Percentiles rank a stretch among this genome's conserved stretches.
Conservation (phyloP, 2,888 invertebrate genomes). For the Listrodromus nycthemerus region DNA sequence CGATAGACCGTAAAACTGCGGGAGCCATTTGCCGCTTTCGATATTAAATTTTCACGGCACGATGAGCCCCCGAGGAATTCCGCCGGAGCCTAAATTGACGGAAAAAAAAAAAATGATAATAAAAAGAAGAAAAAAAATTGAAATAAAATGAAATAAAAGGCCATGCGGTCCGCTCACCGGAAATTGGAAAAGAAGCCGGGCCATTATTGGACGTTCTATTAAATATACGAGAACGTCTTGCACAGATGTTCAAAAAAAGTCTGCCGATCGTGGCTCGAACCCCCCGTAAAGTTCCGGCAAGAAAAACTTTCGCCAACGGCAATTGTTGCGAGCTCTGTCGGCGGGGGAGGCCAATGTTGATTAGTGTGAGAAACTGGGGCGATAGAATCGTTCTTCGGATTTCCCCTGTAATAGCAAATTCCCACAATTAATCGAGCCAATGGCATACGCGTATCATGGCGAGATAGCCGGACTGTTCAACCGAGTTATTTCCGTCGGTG, state of each 20-base stretch:
- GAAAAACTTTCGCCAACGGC: slow-evolving; percentile 7
- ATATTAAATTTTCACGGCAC: slow-evolving; percentile 62
- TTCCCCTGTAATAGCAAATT: slow-evolving; percentile 37
- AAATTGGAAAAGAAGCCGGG: slow-evolving; percentile 62
- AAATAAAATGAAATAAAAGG: background rate
- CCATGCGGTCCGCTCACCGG: slow-evolving; percentile 51
- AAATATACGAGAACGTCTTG: slow-evolving; percentile 30
- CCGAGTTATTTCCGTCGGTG: slow-evolving; percentile 32
- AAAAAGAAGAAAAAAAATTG: slow-evolving; percentile 1
- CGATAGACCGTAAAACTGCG: slow-evolving; percentile 38
- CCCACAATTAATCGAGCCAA: slow-evolving; percentile 66
- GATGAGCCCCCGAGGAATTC: slow-evolving; percentile 47
- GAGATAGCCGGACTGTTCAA: slow-evolving; percentile 26
- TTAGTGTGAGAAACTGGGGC: slow-evolving; percentile 67
- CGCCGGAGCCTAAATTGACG: slow-evolving; percentile 23
- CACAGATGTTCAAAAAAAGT: slow-evolving; percentile 43
- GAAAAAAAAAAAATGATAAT: slow-evolving; percentile 2
- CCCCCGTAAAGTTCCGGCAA: slow-evolving; percentile 13
- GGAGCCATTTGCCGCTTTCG: slow-evolving; percentile 1
- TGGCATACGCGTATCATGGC: slow-evolving; percentile 3
- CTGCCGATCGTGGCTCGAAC: background rate
- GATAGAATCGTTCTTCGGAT: slow-evolving; percentile 15
- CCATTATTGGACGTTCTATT: slow-evolving; percentile 17
- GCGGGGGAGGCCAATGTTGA: slow-evolving; percentile 46
- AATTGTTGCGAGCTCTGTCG: background rate